phyloP scores from a whole-genome alignment of 2,888 invertebrate species.

The Callinectes sapidus region DNA sequence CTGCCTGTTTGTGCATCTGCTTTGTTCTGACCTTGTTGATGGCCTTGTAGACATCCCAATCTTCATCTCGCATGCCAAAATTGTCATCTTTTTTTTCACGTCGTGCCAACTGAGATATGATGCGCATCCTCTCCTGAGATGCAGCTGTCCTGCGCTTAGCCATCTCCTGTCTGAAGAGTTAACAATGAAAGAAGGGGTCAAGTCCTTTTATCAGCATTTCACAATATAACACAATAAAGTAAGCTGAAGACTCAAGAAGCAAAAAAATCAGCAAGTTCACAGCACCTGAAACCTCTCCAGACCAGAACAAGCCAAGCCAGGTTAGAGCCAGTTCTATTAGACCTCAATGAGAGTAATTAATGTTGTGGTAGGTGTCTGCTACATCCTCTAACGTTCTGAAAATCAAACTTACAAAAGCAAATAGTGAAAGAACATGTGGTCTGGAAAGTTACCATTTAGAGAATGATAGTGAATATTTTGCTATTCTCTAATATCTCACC shows the following conservation, averaged over 20 bases:
- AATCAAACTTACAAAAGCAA: background rate
- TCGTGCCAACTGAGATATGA: slow-evolving; percentile 91
- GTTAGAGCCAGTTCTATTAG: too few relatives aligned
- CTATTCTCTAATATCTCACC: slow-evolving; percentile 45
- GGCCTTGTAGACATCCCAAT: slow-evolving; percentile 97
- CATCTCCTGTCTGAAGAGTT: slow-evolving; percentile 84
- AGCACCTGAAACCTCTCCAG: too few relatives aligned
- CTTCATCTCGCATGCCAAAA: slow-evolving; percentile 94
- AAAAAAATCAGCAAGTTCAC: too few relatives aligned
- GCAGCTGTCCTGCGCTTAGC: slow-evolving; percentile 92
- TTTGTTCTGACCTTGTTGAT: slow-evolving; percentile 78
- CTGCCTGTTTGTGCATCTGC: background rate
- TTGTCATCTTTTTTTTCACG: slow-evolving; percentile 87
- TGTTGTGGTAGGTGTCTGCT: too few relatives aligned
- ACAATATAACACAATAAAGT: background rate
- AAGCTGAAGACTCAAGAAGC: too few relatives aligned
- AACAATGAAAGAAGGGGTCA: background rate
- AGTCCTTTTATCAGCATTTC: background rate
- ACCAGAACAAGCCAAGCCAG: too few relatives aligned
- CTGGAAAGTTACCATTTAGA: background rate
- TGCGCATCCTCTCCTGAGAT: slow-evolving; percentile 95
- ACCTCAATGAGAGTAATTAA: too few relatives aligned
- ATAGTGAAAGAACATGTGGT: background rate
- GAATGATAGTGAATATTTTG: background rate
- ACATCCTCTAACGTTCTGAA: too few relatives aligned